Evolutionary conservation across 2,113 vertebrate genomes (phyloP).

Genomic region (Mugil cephalus): DNA sequence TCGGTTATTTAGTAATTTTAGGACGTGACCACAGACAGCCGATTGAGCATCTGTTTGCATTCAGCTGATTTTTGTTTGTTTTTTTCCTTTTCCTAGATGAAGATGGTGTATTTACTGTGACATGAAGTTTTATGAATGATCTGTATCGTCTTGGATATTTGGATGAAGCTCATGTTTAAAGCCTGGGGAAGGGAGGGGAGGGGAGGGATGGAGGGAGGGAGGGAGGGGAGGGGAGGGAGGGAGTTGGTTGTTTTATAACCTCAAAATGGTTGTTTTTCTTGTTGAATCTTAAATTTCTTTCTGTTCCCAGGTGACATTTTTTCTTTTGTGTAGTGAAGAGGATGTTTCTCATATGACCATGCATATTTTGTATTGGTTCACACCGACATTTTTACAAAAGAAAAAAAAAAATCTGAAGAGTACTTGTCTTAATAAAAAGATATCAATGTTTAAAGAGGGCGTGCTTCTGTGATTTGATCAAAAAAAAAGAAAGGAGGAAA

Average conservation of each 20-base stretch:
- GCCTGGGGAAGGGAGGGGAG: constrained; percentile 44
- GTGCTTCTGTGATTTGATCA: constrained; percentile 51
- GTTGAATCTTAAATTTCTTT: constrained; percentile 78
- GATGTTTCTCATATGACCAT: constrained; percentile 84
- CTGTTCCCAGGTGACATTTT: constrained; percentile 72
- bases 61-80: constrained; percentile 43
- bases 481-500: too few species aligned
- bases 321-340: constrained; percentile 81
- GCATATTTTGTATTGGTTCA: constrained; percentile 88
- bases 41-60: constrained; percentile 66
- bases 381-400: constrained; percentile 88
- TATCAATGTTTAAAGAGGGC: constrained; percentile 84
- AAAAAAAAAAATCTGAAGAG: constrained; percentile 84
- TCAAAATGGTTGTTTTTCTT: constrained; percentile 68
- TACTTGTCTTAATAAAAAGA: constrained; percentile 90
- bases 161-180: constrained; percentile 70
- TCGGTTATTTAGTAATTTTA: constrained; percentile 71
- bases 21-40: constrained; percentile 69
- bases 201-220: background rate
- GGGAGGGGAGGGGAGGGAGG: background rate
- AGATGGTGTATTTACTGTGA: constrained; percentile 79
- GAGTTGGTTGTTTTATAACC: constrained; percentile 65
- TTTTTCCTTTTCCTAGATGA: constrained; percentile 54
- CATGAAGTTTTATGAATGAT: constrained; percentile 74
- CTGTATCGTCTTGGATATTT: constrained; percentile 74